Percentiles rank a stretch among this genome's conserved stretches.
Evolutionary conservation across 2,888 invertebrate species (phyloP).

Genomic region (Campoplex capitator): DNA sequence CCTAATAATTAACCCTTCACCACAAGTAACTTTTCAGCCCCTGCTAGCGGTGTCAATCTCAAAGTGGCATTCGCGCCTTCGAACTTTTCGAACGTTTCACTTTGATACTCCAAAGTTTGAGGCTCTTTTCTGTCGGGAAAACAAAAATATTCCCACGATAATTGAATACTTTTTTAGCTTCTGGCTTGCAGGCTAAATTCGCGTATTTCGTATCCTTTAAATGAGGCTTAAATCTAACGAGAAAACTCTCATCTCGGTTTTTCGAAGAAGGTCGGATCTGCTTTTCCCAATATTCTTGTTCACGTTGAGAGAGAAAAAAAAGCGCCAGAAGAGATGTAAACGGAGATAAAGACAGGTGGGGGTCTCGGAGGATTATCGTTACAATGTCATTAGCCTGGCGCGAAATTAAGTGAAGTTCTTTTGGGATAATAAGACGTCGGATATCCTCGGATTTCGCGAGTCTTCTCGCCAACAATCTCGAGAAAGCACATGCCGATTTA

Average conservation of each 20-base stretch:
- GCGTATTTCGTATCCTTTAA: neutral
- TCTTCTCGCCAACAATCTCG: slow-evolving; percentile 47
- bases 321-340: neutral
- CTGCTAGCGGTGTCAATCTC: slow-evolving; percentile 36
- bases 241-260: slow-evolving; percentile 32
- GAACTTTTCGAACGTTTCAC: slow-evolving; percentile 27
- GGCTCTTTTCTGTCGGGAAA: neutral
- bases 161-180: slow-evolving; percentile 5
- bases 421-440: slow-evolving; percentile 60
- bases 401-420: slow-evolving; percentile 67
- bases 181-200: no score
- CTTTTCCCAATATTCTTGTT: slow-evolving; percentile 50
- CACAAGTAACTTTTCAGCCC: slow-evolving; percentile 42
- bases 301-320: slow-evolving; percentile 1
- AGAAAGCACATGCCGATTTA: slow-evolving; percentile 41
- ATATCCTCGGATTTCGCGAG: slow-evolving; percentile 56
- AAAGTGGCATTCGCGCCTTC: slow-evolving; percentile 22
- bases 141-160: slow-evolving; percentile 1
- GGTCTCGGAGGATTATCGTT: slow-evolving; percentile 67
- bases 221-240: slow-evolving; percentile 44
- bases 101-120: neutral
- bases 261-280: slow-evolving; percentile 19
- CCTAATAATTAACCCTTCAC: slow-evolving; percentile 66
- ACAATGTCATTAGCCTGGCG: slow-evolving; percentile 71
- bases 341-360: neutral